Base-by-base conservation (phyloP, 1,140 invertebrate species). In the Zaprionus taronus region DNA sequence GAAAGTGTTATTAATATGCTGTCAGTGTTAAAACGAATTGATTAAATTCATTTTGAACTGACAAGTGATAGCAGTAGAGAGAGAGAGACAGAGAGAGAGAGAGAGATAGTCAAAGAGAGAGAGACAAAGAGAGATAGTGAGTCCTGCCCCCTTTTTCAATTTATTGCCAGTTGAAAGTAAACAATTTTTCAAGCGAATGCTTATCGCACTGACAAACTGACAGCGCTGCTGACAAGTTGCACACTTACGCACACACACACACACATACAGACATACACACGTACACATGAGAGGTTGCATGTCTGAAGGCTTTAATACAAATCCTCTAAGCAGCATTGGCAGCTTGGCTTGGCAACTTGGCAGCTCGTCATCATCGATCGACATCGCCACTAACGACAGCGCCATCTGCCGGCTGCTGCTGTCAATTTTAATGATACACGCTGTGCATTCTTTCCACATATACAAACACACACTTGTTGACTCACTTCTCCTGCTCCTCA, bases 401-500 rank as follows among this genome's bases (percentile, higher is more conserved):
- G 76, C 77, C 83, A 87, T 87, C 70, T 86, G 83, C 49, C 66
- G 66, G 60, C 77, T 61, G 79, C 58, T 56, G 72, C 83, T 86
- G 83, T 86, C 83, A 87, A 66, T 86, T 83, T 86, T 83, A 86
- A 87, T 86, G 83, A 80, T 79, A 78, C 80, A 70, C 58, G 47
- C 38, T 74, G 71, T 78, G 66, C 71, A 80, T 74, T 83, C 66
- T 51, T 58, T 41, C 57, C 70, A 41, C 44, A 57, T 66, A 60
- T 67, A 11, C 12, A 4, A 38, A 57, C 71, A 14, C 34, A 51
- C 71, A 61, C 68, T 58, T 58, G 70, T 79, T 79, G 51, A 82
- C 80, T 55, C 31, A 71, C 67, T 36, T 20, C 36, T 47, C 15
- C 55, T 34, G 4, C n/a, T n/a, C 5, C 38, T n/a, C 38, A 15